Conservation (phyloP, 2,797 vertebrate species). For the Pteronotus mesoamericanus region DNA sequence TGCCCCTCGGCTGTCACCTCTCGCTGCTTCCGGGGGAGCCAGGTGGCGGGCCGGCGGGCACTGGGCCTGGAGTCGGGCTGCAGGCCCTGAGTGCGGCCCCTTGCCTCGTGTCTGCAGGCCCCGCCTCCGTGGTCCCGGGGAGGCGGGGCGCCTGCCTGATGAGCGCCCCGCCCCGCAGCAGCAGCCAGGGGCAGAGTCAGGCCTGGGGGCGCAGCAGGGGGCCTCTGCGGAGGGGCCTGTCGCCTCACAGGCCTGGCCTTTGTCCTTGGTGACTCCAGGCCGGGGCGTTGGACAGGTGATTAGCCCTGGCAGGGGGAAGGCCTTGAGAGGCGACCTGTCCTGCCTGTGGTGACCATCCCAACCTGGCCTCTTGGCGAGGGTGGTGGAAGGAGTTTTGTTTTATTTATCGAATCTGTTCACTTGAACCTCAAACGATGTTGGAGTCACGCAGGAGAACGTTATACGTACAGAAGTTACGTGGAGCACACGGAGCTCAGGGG, state of each 20-base stretch:
- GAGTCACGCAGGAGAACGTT: neutral
- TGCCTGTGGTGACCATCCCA: neutral
- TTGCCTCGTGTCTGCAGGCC: fast-evolving
- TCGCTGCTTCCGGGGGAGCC: neutral
- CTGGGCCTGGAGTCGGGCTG: fast-evolving
- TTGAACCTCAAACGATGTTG: neutral
- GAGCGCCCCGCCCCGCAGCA: no score
- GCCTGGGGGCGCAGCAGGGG: neutral
- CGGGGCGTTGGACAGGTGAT: fast-evolving
- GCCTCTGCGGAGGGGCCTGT: fast-evolving
- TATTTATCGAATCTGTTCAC: neutral
- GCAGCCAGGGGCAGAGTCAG: fast-evolving
- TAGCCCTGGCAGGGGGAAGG: neutral
- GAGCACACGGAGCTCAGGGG: fast-evolving
- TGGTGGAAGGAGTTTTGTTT: no score
- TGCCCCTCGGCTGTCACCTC: neutral
- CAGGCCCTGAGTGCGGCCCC: no score
- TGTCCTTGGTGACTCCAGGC: neutral
- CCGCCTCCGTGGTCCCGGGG: neutral
- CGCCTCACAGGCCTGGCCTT: neutral
- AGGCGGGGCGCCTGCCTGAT: no score
- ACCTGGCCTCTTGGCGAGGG: neutral
- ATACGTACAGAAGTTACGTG: fast-evolving
- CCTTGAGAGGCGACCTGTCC: neutral
- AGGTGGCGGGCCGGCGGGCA: fast-evolving